Base-by-base conservation (phyloP, 2,888 invertebrate species). In the Hemicrepidius hirtus region DNA sequence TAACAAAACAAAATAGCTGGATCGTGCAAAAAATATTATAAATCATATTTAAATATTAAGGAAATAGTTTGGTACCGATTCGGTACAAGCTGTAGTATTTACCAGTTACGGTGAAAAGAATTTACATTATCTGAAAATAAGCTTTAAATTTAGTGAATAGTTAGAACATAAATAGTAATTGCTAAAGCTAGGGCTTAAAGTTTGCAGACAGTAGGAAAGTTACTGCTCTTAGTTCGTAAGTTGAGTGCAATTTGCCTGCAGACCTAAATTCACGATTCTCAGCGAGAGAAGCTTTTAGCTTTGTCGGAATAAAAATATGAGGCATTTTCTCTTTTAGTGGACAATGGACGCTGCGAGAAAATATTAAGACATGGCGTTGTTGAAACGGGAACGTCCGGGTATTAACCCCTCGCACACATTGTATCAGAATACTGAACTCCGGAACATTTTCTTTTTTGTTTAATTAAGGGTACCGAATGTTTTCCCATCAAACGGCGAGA, bases 401-500 rank as follows among this genome's bases (percentile, higher is more conserved):
- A 37, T 57, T 57, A 57, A 57, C 57, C 57, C 21, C 57, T 20
- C 18, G 13, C 35, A 37, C n/a, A 18, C 57, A 57, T 37, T 57
- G 57, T 57, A 37, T 57, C 57, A 57, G 37, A 57, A 37, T 57
- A n/a, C 18, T 35, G 37, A 57, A 57, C 37, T 18, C 20, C 32
- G 3, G 21, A 37, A 7, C 37, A 18, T 20, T 20, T 37, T 12
- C 32, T 57, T 57, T 53, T 57, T 57, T 32, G 55, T 57, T 37
- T 57, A 57, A 57, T 57, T 57, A 57, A 57, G 32, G 57, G 57
- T 57, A 3, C 57, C 13, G 20, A 37, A 57, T 57, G 57, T 57
- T 57, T 57, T 57, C 37, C 35, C 32, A 57, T 57, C 37, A 20
- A 57, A 18, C 37, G 32, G 9, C 20, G 20, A 9, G 10, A 37